Evolutionary conservation across 2,113 vertebrate genomes (phyloP).

Genomic region (Calidris pygmaea): DNA sequence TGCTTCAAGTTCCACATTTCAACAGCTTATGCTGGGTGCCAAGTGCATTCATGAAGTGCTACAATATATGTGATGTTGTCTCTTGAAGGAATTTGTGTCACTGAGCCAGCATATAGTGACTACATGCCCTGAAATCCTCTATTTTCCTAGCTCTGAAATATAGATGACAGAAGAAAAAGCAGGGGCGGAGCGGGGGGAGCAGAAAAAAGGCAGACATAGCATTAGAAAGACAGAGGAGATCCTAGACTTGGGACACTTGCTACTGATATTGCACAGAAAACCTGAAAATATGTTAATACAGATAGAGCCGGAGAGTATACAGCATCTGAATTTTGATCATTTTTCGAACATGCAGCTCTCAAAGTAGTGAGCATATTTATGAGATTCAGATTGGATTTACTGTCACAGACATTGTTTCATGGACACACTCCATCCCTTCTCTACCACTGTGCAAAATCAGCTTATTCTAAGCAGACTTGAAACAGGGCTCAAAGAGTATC

Average conservation of each 20-base stretch:
- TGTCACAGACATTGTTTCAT: not conserved
- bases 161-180: not conserved
- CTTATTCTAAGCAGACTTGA: not conserved
- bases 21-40: not conserved
- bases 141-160: not conserved
- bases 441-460: not conserved
- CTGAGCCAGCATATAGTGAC: not conserved
- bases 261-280: not conserved
- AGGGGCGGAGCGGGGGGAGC: rapidly evolving
- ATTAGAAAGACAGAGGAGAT: not conserved
- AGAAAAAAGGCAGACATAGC: not conserved
- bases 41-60: not conserved
- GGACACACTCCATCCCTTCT: not conserved
- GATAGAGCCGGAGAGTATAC: not conserved
- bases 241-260: not conserved
- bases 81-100: not conserved
- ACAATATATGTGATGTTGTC: not conserved
- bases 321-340: not conserved
- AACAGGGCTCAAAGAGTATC: not conserved
- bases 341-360: not conserved
- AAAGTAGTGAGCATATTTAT: not conserved
- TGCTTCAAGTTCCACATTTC: not conserved
- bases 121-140: not conserved
- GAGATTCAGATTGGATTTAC: not conserved
- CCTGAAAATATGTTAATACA: not conserved